Base-by-base conservation (phyloP, 1,140 invertebrate species). In the Gyrodactylus bullatarudis region DNA sequence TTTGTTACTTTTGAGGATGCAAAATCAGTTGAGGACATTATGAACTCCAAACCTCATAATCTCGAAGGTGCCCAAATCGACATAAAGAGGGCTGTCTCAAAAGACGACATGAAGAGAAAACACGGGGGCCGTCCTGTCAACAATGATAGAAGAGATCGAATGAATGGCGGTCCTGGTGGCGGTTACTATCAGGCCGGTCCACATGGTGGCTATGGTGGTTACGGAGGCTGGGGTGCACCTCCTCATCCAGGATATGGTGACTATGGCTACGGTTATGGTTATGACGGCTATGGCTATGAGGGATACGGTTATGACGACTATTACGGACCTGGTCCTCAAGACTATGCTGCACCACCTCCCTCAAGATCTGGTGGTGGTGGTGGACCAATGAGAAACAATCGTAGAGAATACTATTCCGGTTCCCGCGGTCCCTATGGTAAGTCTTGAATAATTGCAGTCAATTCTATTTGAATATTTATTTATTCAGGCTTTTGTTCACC, bases 1-100 rank as follows among this genome's bases (percentile, higher is more conserved):
- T 80, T 80, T 75, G 76, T 80, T 22, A 76, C 76, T 8, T 79
- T 78, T 75, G 76, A 78, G 74, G 78, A 79, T 72, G 76, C 76
- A 77, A 78, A 80, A 74, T 71, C 78, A 22, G 78, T 80, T 20
- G 79, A 80, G 70, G 78, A 77, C 22, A 23, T 23, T 2, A 73
- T 73, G 1, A 22, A 26, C 23, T 73, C 23, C 26, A 73, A 73
- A 26, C 72, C 72, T 68, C 72, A 73, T 21, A 25, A 23, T 26
- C 23, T 73, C 26, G 21, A 69, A 23, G 23, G 22, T 20, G 23
- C 72, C 1, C 21, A 69, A 69, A 69, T 69, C 26, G 72, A 73
- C 26, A 26, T 73, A 1, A 73, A 73, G 26, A 73, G 26, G 25
- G 72, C 72, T 16, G 22, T 73, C 26, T 24, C 22, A 23, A 73